These are phyloP conservation scores for Elaphurus davidianus DNA, from an alignment of 2,113 vertebrate genomes.

Conservation along the genomic window DNA sequence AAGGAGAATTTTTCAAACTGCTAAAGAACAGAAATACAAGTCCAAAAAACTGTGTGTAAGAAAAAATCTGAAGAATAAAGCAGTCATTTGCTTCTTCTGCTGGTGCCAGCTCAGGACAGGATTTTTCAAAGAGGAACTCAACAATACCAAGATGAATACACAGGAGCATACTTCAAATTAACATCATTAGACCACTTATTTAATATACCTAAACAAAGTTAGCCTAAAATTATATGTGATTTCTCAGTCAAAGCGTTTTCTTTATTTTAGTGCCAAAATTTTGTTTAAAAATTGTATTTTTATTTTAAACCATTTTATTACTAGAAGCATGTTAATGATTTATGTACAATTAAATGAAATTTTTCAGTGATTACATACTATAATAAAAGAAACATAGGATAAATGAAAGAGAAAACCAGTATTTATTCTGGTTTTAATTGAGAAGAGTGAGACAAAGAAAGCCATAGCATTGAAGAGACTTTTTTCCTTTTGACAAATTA, in stretches of 20 bases:
- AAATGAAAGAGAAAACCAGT: not conserved
- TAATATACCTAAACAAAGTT: not conserved
- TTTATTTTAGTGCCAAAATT: not conserved
- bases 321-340: not conserved
- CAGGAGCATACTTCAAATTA: not conserved
- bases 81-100: not conserved
- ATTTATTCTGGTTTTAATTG: constrained; percentile 25
- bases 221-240: not conserved
- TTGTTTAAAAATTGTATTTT: not conserved
- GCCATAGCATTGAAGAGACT: not conserved
- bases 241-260: not conserved
- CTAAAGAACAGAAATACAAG: not conserved
- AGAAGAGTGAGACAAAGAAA: constrained; percentile 42
- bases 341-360: not conserved
- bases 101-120: not conserved
- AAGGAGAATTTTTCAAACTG: not conserved
- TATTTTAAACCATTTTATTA: not conserved
- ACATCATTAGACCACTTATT: not conserved
- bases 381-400: not conserved
- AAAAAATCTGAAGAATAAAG: not conserved
- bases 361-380: not conserved
- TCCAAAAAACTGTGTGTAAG: not conserved
- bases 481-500: not conserved
- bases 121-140: not conserved
- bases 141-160: not conserved